phyloP scores from a whole-genome alignment of 1,140 invertebrate genomes.

The Prorops nasuta region DNA sequence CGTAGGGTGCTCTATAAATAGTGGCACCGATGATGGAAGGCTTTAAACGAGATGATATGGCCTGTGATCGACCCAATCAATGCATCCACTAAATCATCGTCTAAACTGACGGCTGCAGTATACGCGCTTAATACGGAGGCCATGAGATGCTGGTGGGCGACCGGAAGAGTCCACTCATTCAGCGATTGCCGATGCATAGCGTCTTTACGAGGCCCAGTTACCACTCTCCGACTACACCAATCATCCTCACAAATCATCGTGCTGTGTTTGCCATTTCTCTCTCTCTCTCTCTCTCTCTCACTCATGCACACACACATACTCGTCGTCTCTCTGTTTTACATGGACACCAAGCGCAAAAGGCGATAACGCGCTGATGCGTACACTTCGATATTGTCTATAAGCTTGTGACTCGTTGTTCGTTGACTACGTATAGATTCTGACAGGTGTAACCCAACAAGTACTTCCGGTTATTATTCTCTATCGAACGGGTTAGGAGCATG shows the following conservation, averaged over 20 bases:
- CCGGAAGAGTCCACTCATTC: slow-evolving; percentile 55
- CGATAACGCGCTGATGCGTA: too few species aligned
- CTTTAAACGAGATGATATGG: slow-evolving; percentile 55
- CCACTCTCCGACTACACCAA: slow-evolving; percentile 28
- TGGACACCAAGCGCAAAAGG: too few species aligned
- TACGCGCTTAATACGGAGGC: slow-evolving; percentile 12
- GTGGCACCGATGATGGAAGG: slow-evolving; percentile 50
- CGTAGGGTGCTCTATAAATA: slow-evolving; percentile 47
- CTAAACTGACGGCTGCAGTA: slow-evolving; percentile 51
- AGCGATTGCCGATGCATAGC: slow-evolving; percentile 52
- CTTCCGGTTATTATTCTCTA: slow-evolving; percentile 11
- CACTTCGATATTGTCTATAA: too few species aligned
- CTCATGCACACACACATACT: too few species aligned
- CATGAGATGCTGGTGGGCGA: slow-evolving; percentile 44
- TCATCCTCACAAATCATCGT: slow-evolving; percentile 4
- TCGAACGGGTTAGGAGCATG: too few species aligned
- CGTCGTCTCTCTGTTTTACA: too few species aligned
- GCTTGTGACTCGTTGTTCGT: too few species aligned
- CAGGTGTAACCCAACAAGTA: too few species aligned
- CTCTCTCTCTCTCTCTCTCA: too few species aligned
- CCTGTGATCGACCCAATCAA: slow-evolving; percentile 57
- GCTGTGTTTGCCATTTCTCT: too few species aligned
- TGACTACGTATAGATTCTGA: too few species aligned
- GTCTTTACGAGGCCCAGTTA: slow-evolving; percentile 47
- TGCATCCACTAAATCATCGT: slow-evolving; percentile 58